These are phyloP conservation scores for Tyto alba DNA, from an alignment of 2,113 vertebrate genomes.

Conservation along the genomic window DNA sequence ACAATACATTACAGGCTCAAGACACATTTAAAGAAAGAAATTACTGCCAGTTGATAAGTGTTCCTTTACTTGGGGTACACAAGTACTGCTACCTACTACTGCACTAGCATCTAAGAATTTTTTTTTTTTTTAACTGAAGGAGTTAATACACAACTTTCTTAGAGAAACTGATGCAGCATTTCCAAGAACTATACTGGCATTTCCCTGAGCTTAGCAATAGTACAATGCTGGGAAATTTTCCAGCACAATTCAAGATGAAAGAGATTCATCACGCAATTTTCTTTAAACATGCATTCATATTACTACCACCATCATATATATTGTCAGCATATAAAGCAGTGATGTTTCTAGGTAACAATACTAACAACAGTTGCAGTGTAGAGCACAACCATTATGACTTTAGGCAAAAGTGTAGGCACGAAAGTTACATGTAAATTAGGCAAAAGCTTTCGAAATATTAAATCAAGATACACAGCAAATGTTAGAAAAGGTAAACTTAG, in stretches of 20 bases:
- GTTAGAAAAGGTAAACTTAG: background rate
- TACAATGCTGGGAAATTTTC: background rate
- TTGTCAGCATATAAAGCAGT: background rate
- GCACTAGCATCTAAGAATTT: background rate
- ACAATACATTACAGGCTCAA: background rate
- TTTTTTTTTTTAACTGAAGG: background rate
- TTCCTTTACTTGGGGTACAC: background rate
- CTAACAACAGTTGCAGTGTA: background rate
- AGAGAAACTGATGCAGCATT: background rate
- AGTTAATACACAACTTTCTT: background rate
- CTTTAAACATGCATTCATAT: background rate
- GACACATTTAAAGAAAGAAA: background rate
- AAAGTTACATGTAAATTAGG: background rate
- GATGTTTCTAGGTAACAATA: background rate
- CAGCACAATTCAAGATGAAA: conserved; percentile 32
- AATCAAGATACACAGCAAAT: background rate
- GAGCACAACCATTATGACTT: background rate
- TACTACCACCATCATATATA: background rate
- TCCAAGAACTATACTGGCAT: background rate
- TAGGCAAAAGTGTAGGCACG: background rate
- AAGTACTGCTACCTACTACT: background rate
- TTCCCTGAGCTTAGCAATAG: background rate
- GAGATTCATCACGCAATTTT: background rate
- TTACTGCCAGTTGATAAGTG: background rate
- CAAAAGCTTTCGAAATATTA: background rate